Evolutionary conservation across 1,140 invertebrate genomes (phyloP), one percentile per base, ranked within the genome.

Genomic region (Chionoecetes opilio): DNA sequence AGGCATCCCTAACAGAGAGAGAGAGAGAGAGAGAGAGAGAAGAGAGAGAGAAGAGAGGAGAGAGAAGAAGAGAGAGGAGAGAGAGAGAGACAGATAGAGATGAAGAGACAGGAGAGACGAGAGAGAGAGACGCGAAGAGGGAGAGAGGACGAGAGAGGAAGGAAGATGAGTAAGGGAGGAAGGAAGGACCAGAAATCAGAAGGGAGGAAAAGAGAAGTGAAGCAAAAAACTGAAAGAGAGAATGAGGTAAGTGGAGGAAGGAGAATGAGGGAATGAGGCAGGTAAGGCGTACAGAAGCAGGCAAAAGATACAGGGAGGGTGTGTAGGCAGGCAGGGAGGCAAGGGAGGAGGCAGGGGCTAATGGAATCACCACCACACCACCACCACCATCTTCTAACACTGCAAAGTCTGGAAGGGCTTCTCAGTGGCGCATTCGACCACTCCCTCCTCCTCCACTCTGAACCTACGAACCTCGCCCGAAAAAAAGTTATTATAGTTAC

Each of bases 361-460:
- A 90, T 35, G 34, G 88, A 90, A 90, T 38, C 84, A 11, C 35
- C 35, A n/a, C 35, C 84, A 31, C 84, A 8, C 2, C 17, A 11
- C 63, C 84, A 8, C 2, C 17, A 11, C 63, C 63, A 21, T 75
- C 63, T 75, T 75, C 63, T 26, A 75, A 75, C 63, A 75, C 63
- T 17, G 21, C n/a, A 75, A n/a, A 75, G 63, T n/a, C 21, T 2
- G n/a, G n/a, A n/a, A 5, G 26, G 63, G 63, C 63, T 75, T n/a
- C 46, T 53, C n/a, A n/a, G 63, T 14, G 63, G 63, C 63, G 63
- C 63, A 75, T 75, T 75, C 63, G 63, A 75, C 63, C n/a, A n/a
- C 63, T 75, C 63, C 63, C 11, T 21, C 21, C 63, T 21, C n/a
- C 63, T 21, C 11, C 63, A n/a, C 63, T n/a, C n/a, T 26, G 6